phyloP scores from a whole-genome alignment of 2,797 vertebrate genomes.

The Sebastes flavidus region DNA sequence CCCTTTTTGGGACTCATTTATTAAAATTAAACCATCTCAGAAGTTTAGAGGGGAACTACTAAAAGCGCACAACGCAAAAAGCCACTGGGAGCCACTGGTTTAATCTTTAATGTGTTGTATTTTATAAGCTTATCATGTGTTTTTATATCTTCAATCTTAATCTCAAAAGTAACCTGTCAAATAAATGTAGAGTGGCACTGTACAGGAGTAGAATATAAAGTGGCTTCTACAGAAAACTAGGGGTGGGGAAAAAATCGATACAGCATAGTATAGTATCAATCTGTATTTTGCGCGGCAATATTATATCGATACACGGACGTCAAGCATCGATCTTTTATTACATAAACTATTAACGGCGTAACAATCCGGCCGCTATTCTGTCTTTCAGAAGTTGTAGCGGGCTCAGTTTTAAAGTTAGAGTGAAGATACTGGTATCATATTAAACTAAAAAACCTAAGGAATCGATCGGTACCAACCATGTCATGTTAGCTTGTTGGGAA shows the following conservation, averaged over 20 bases:
- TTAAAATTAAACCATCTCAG: too few species aligned
- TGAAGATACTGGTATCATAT: too few species aligned
- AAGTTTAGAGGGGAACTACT: not conserved
- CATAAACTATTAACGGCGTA: rapidly evolving
- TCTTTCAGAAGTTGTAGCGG: too few species aligned
- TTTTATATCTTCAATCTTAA: not conserved
- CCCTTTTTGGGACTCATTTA: not conserved
- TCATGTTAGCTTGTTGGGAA: too few species aligned
- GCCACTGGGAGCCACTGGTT: not conserved
- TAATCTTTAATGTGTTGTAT: not conserved
- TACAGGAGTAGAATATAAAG: not conserved
- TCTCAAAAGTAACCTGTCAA: not conserved
- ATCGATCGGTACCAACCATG: too few species aligned
- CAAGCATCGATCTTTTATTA: too few species aligned
- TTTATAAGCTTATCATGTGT: not conserved
- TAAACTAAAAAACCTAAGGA: too few species aligned
- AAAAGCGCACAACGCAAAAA: not conserved
- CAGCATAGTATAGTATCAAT: too few species aligned
- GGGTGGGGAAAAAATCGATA: too few species aligned
- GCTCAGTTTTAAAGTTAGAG: too few species aligned
- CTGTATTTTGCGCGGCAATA: rapidly evolving
- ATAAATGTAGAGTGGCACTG: not conserved
- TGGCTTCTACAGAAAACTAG: not conserved
- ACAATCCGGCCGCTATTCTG: too few species aligned
- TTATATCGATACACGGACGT: too few species aligned